Base-by-base conservation (phyloP, 1,140 invertebrate species). In the Sinonovacula constricta region DNA sequence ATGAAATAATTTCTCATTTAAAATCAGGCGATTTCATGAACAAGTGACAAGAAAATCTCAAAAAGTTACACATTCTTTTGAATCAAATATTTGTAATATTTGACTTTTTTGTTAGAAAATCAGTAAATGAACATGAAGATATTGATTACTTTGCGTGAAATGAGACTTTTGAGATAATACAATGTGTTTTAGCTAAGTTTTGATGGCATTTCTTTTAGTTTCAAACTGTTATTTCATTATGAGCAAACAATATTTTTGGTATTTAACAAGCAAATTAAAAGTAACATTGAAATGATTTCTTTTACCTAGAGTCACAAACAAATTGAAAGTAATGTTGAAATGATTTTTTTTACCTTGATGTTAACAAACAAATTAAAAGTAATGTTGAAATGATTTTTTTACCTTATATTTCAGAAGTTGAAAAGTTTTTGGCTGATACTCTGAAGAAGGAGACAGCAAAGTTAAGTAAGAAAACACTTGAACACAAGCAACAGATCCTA, bases 381-480 rank as follows among this genome's bases (percentile, higher is more conserved):
- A 60, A 3, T 60, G 15, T 3, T 2, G 2, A 31, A 60, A 24
- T n/a, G n/a, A 3, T 1, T 2, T 1, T 28, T 15, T 60, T 60
- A 39, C 18, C 18, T 34, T 81, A 36, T 39, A 51, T 75, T 83
- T 4, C 77, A 86, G 86, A 87, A 12, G 80, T 87, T 14, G 86
- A 87, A 24, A 83, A 75, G 57, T 87, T 87, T 71, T 75, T 87
- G 1, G 63, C 79, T 24, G 84, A 87, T 39, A 84, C 84, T 3
- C 57, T 87, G 36, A 87, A 86, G 68, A 83, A 78, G 33, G 83
- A 83, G 56, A n/a, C n/a, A n/a, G n/a, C n/a, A n/a, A 83, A 82
- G 45, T 62, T 87, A 30, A 74, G 76, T 7, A 86, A 81, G 71
- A 71, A 77, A 14, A 69, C 72, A 14, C 65, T 77, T 45, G 82